Conservation (phyloP, 2,113 vertebrate species). For the Daubentonia madagascariensis region DNA sequence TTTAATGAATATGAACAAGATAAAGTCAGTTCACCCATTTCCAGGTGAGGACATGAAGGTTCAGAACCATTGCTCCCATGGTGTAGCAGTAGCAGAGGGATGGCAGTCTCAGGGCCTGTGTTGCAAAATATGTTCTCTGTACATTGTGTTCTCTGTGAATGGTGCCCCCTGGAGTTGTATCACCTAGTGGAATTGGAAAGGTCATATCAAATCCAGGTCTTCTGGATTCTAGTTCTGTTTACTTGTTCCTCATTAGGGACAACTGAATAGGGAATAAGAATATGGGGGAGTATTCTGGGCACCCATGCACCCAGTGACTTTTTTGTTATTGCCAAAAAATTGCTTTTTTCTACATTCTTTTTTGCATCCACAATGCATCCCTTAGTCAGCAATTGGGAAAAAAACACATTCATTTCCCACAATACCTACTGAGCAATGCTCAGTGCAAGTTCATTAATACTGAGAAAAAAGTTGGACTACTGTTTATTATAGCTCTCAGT, state of each 20-base stretch:
- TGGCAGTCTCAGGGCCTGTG: rapidly evolving
- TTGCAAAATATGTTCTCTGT: not conserved
- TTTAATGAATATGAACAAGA: not conserved
- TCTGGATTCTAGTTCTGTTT: not conserved
- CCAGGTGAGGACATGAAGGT: not conserved
- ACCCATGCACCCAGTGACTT: not conserved
- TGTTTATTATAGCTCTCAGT: not conserved
- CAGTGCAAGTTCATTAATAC: not conserved
- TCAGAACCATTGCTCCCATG: not conserved
- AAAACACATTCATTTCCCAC: not conserved
- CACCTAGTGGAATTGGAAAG: not conserved
- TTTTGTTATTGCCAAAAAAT: not conserved
- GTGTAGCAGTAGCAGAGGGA: too few relatives aligned
- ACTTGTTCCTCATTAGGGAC: not conserved
- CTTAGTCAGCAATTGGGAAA: not conserved
- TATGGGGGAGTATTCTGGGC: not conserved
- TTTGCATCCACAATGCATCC: not conserved
- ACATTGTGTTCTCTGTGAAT: rapidly evolving
- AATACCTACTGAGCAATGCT: not conserved
- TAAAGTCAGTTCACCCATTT: not conserved
- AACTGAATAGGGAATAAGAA: not conserved
- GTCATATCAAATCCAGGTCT: not conserved
- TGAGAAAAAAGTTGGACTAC: not conserved
- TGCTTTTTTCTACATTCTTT: not conserved
- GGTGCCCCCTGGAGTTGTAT: not conserved